A percentile compares a stretch with the other conserved stretches of the same genome.
Conservation (phyloP, 1,140 invertebrate species). For the Drosophila fuyamai region DNA sequence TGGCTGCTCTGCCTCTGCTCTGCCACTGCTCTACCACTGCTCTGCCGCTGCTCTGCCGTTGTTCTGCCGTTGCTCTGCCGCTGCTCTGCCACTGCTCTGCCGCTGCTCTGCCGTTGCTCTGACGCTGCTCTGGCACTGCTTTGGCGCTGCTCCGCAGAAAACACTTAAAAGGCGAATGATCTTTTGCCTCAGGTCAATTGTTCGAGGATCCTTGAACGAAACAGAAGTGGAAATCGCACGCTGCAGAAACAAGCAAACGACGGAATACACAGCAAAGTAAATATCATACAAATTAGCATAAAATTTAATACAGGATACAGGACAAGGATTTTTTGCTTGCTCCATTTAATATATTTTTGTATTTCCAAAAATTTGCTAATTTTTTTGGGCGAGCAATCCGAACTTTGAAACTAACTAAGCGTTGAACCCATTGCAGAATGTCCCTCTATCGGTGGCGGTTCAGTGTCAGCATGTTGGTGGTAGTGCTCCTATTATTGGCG, state of each 20-base stretch:
- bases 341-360: no score
- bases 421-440: slow-evolving; percentile 45
- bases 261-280: no score
- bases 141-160: slow-evolving; percentile 34
- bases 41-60: no score
- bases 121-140: slow-evolving; percentile 14
- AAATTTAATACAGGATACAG: no score
- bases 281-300: no score
- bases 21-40: no score
- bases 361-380: no score
- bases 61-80: no score
- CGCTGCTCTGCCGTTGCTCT: slow-evolving; percentile 19
- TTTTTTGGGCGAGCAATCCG: no score
- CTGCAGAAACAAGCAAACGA: no score
- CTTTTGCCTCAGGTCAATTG: slow-evolving; percentile 55
- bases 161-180: slow-evolving; percentile 24
- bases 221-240: slow-evolving; percentile 33
- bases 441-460: slow-evolving; percentile 31
- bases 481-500: slow-evolving; percentile 44
- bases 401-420: neutral
- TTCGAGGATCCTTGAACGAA: slow-evolving; percentile 68
- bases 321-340: no score
- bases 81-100: neutral
- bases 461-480: slow-evolving; percentile 34
- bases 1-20: no score